Conservation (phyloP, 2,888 invertebrate species). For the Dasysyrphus tricinctus region DNA sequence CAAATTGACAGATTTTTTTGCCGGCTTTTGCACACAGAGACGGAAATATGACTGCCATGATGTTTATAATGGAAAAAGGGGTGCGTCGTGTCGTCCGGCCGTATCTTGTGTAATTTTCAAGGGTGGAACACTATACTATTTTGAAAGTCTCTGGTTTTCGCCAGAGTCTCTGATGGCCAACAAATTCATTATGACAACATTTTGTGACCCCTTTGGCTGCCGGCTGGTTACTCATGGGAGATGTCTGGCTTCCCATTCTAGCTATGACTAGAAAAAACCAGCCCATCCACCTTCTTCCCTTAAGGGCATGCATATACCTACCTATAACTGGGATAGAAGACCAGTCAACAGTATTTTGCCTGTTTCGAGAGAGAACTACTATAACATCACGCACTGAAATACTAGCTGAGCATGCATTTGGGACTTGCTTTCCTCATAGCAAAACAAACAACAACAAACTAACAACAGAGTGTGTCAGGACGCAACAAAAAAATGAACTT, state of each 20-base stretch:
- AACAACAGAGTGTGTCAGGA: slow-evolving; percentile 28
- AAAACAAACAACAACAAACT: slow-evolving; percentile 60
- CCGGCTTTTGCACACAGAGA: slow-evolving; percentile 51
- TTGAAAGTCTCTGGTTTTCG: not conserved
- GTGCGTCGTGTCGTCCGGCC: slow-evolving; percentile 45
- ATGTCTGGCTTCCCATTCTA: slow-evolving; percentile 63
- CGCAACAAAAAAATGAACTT: slow-evolving; percentile 38
- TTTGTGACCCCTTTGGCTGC: slow-evolving; percentile 45
- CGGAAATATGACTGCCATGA: slow-evolving; percentile 72
- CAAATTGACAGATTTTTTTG: slow-evolving; percentile 46
- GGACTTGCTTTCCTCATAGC: slow-evolving; percentile 12
- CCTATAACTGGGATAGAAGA: not conserved
- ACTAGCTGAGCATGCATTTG: slow-evolving; percentile 21
- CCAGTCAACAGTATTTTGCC: slow-evolving; percentile 35
- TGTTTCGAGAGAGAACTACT: not conserved
- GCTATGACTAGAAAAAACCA: slow-evolving; percentile 13
- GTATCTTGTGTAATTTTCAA: slow-evolving; percentile 61
- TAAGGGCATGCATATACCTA: slow-evolving; percentile 7
- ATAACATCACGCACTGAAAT: not conserved
- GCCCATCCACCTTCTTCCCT: slow-evolving; percentile 30
- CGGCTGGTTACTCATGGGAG: slow-evolving; percentile 53
- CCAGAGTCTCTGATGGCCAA: slow-evolving; percentile 26
- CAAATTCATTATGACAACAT: slow-evolving; percentile 48
- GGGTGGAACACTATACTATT: slow-evolving; percentile 28
- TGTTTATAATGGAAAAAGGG: slow-evolving; percentile 59